A percentile compares a stretch with the other conserved stretches of the same genome.
Conservation (phyloP, 2,113 vertebrate genomes). For the Hypomesus transpacificus region DNA sequence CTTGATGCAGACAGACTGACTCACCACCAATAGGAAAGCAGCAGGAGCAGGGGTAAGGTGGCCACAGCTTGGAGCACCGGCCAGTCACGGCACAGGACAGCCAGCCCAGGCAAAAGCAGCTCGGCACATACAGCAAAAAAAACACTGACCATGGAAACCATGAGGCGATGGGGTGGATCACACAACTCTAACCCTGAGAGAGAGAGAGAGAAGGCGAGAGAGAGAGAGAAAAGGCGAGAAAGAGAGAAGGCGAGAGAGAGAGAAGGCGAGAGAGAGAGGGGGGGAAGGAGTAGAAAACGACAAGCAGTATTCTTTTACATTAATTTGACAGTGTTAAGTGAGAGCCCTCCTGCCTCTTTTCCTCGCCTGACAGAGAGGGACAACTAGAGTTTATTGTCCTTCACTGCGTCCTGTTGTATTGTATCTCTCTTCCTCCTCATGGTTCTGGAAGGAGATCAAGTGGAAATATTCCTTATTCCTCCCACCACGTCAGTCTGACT, state of each 20-base stretch:
- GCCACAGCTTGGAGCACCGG: conserved; percentile 79
- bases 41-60: conserved; percentile 73
- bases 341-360: conserved; percentile 1
- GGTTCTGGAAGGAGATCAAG: conserved; percentile 29
- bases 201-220: neutral
- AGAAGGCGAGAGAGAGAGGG: neutral
- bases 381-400: conserved; percentile 25
- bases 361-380: conserved; percentile 4
- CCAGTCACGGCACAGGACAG: conserved; percentile 77
- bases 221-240: neutral
- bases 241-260: neutral
- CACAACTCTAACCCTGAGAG: conserved; percentile 84
- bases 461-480: conserved; percentile 3
- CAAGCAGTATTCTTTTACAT: neutral
- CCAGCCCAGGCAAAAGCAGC: conserved; percentile 80
- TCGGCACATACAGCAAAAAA: conserved; percentile 80
- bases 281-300: neutral
- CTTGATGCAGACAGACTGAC: conserved; percentile 35
- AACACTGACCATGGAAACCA: conserved; percentile 74
- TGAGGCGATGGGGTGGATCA: conserved; percentile 76
- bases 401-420: conserved; percentile 36
- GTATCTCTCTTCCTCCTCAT: conserved; percentile 40
- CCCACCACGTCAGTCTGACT: neutral
- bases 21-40: conserved; percentile 85
- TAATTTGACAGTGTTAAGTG: neutral